Evolutionary conservation across 2,888 invertebrate genomes (phyloP).

Genomic region (Pristionchus entomophagus): DNA sequence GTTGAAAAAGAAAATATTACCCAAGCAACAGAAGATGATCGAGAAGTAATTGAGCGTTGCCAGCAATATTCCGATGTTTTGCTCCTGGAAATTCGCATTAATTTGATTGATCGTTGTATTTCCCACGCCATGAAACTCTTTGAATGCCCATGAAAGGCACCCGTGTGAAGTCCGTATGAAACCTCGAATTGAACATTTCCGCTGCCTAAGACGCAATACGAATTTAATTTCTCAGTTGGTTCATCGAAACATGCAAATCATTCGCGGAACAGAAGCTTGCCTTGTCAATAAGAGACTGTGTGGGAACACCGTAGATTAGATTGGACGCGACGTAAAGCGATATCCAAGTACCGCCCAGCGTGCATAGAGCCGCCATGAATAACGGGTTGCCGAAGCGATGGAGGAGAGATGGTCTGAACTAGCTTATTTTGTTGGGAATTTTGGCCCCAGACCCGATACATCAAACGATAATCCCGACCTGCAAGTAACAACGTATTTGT

Average conservation of each 20-base stretch:
- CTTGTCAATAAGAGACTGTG: neutral
- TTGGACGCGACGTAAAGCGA: neutral
- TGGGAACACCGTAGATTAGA: neutral
- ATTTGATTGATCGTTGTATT: too few relatives aligned
- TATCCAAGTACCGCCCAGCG: neutral
- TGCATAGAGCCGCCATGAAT: neutral
- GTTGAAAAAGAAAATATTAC: neutral
- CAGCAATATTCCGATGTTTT: neutral
- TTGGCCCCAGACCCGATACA: neutral
- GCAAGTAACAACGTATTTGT: neutral
- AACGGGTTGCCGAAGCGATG: neutral
- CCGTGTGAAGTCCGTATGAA: neutral
- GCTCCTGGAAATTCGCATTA: too few relatives aligned
- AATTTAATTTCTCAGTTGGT: too few relatives aligned
- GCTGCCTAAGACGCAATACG: too few relatives aligned
- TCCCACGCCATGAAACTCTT: too few relatives aligned
- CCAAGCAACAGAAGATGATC: neutral
- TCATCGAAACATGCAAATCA: too few relatives aligned
- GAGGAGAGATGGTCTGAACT: neutral
- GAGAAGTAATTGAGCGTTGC: neutral
- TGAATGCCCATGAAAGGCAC: neutral
- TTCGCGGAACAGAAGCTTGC: neutral
- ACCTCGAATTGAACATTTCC: neutral
- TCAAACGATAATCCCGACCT: neutral
- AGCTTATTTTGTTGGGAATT: neutral